phyloP scores from a whole-genome alignment of 2,888 invertebrate genomes.

The Drosophila cracens region DNA sequence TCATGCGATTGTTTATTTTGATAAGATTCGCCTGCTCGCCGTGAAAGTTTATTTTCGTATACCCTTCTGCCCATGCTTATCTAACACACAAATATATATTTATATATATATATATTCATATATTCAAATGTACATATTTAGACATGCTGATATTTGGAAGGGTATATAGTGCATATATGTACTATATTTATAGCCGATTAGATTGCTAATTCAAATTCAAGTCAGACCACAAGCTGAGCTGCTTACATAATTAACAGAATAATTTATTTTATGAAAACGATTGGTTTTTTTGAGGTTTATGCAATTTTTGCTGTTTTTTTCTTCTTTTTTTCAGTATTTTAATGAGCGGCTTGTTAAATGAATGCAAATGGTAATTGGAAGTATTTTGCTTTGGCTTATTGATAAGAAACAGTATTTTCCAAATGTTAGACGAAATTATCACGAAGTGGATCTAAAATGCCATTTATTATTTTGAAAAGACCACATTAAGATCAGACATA shows the following conservation, averaged over 20 bases:
- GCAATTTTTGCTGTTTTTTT: background rate
- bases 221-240: background rate
- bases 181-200: background rate
- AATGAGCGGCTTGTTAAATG: background rate
- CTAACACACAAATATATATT: conserved; percentile 8
- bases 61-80: conserved; percentile 17
- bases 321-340: background rate
- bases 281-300: background rate
- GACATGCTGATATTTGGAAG: background rate
- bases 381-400: background rate
- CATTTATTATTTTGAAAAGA: background rate
- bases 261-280: background rate
- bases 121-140: background rate
- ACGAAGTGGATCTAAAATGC: background rate
- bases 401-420: background rate
- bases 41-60: conserved; percentile 16
- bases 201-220: background rate
- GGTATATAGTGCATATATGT: background rate
- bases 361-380: background rate
- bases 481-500: background rate
- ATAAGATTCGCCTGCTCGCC: conserved; percentile 22
- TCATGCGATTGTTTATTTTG: conserved; percentile 21
- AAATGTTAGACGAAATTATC: background rate
- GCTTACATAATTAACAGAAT: background rate
- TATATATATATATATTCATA: background rate